Evolutionary conservation across 1,140 invertebrate genomes (phyloP), one percentile per base, ranked within the genome.

Genomic region (Antheraea pernyi): DNA sequence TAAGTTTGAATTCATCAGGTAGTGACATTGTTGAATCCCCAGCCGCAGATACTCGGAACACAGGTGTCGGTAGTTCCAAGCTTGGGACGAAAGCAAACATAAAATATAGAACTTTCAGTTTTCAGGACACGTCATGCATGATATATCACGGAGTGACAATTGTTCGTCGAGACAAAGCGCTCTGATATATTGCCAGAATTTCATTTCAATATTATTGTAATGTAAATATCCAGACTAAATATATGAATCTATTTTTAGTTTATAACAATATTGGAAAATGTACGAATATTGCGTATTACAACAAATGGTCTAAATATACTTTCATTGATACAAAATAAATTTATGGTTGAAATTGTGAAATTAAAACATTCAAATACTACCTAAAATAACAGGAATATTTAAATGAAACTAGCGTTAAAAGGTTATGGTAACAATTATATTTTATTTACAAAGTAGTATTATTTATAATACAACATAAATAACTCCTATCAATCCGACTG

Each of bases 351-450:
- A 42, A 42, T 42, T 42, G 3, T 3, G 1, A 42, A 0, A 3
- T 42, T 7, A 42, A 42, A 42, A 9, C 7, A 0, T 42, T 42
- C 7, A 42, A 53, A 53, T 16, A 6, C 9, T 53, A 53, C 1
- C 1, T 16, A 53, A 16, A 53, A n/a, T 53, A 11, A 53, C 0
- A 16, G 46, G 16, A 13, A 0, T 16, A 9, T 46, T 48, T 16
- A 7, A 82, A 71, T 78, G 65, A 81, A 78, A 82, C 70, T 18
- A 53, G 46, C 42, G n/a, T 46, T 65, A 84, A 89, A 88, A 88
- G 81, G 75, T 86, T 84, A 86, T 84, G 79, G 80, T 91, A 91
- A 91, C 87, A 91, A 91, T 53, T 91, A 88, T 91, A 91, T 88
- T 91, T 75, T 91, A 90, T 91, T 84, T 91, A 91, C 85, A 91